Evolutionary conservation across 2,797 vertebrate species (phyloP).

Genomic region (Propithecus perrieri): DNA sequence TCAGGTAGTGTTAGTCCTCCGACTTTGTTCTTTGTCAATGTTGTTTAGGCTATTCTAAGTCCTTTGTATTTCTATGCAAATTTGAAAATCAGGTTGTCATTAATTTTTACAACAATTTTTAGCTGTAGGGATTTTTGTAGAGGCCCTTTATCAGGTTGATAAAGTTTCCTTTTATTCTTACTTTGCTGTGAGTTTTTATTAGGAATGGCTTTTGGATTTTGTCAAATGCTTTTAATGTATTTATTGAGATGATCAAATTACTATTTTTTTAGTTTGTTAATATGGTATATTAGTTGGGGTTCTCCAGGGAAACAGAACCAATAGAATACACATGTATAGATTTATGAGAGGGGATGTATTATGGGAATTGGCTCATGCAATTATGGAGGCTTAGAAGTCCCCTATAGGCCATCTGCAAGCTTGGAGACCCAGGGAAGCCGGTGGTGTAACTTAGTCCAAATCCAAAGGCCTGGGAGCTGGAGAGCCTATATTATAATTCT

Average conservation of each 20-base stretch:
- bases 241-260: background rate
- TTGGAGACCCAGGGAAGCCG: background rate
- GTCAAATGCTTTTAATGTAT: background rate
- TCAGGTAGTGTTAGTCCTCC: background rate
- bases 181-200: background rate
- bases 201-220: background rate
- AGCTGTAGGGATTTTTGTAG: background rate
- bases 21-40: background rate
- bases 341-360: background rate
- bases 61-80: background rate
- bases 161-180: background rate
- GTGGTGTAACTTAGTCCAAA: background rate
- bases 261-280: background rate
- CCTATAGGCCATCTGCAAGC: background rate
- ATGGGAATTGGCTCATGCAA: background rate
- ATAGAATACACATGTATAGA: background rate
- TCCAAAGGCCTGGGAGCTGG: background rate
- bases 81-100: background rate
- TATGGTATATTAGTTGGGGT: background rate
- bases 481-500: background rate
- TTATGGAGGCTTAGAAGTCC: background rate
- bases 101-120: background rate
- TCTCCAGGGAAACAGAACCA: background rate
- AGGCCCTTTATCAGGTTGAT: background rate
- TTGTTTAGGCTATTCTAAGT: background rate